Conservation (phyloP, 1,140 invertebrate genomes). For the Berghia stephanieae region DNA sequence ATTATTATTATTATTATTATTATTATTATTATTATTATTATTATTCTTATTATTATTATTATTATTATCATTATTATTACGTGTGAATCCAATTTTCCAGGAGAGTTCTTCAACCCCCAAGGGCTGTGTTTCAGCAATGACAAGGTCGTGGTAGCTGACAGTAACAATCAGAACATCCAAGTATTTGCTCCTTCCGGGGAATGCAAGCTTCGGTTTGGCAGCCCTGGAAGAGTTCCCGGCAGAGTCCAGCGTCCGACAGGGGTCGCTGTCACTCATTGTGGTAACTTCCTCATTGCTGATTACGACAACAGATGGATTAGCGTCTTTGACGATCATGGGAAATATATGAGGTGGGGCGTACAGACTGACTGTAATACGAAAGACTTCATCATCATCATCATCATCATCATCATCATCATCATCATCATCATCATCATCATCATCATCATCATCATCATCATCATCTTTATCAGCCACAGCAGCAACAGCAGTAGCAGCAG, state of each 20-base stretch:
- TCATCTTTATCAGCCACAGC: no score
- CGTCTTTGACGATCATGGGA: constrained; percentile 70
- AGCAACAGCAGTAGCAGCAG: no score
- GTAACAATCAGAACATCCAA: constrained; percentile 72
- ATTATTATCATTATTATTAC: no score
- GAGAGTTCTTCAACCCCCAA: constrained; percentile 74
- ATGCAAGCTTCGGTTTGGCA: constrained; percentile 67
- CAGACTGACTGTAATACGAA: no score
- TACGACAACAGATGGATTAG: constrained; percentile 74
- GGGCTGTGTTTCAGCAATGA: constrained; percentile 67
- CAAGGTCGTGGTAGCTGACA: constrained; percentile 71
- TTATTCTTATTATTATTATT: no score
- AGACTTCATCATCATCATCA: constrained; percentile 24
- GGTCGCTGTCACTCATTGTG: constrained; percentile 68
- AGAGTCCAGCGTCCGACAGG: constrained; percentile 72
- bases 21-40: no score
- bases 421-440: constrained; percentile 34
- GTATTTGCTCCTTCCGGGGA: constrained; percentile 62
- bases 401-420: constrained; percentile 34
- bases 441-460: constrained; percentile 29
- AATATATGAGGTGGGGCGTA: constrained; percentile 66
- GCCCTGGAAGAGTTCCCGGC: constrained; percentile 68
- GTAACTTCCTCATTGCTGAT: constrained; percentile 72
- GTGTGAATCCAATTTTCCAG: no score
- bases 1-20: no score